Evolutionary conservation across 35 echinoderm and acorn worm genomes (phyloP).

Genomic region (Chiridota heheva): DNA sequence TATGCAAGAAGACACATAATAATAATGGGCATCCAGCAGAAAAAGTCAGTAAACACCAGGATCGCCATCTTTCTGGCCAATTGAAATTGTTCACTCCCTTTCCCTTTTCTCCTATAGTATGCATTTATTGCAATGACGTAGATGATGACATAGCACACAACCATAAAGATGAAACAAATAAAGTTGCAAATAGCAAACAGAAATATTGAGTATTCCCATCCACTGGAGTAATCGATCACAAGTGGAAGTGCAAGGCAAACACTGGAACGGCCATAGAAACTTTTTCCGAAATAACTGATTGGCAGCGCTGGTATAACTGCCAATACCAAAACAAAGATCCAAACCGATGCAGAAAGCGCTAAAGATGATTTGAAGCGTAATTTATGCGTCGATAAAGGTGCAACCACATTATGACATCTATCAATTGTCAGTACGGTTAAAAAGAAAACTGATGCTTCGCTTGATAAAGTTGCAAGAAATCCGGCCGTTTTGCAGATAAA

Average conservation of each 20-base stretch:
- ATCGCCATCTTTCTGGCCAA: constrained; percentile 32
- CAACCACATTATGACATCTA: neutral
- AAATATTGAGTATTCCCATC: neutral
- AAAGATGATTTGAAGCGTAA: neutral
- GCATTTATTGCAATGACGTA: constrained; percentile 1
- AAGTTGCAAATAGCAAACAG: neutral
- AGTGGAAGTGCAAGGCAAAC: neutral
- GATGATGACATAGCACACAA: neutral
- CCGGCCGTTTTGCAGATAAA: constrained; percentile 14
- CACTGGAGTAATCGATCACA: neutral
- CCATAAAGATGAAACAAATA: constrained; percentile 23
- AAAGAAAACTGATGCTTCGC: constrained; percentile 31
- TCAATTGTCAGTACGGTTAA: constrained; percentile 19
- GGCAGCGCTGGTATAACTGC: constrained; percentile 1
- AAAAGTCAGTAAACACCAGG: constrained; percentile 49
- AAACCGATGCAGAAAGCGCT: neutral
- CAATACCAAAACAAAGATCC: neutral
- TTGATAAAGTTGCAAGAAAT: neutral
- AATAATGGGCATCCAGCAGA: constrained; percentile 59
- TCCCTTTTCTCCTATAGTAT: neutral
- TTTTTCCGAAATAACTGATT: neutral
- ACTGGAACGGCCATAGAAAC: neutral
- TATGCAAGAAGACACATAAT: constrained; percentile 42
- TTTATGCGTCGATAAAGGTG: neutral
- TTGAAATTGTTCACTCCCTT: constrained; percentile 23